Conservation (phyloP, 2,888 invertebrate species). For the Ferrisia virgata region DNA sequence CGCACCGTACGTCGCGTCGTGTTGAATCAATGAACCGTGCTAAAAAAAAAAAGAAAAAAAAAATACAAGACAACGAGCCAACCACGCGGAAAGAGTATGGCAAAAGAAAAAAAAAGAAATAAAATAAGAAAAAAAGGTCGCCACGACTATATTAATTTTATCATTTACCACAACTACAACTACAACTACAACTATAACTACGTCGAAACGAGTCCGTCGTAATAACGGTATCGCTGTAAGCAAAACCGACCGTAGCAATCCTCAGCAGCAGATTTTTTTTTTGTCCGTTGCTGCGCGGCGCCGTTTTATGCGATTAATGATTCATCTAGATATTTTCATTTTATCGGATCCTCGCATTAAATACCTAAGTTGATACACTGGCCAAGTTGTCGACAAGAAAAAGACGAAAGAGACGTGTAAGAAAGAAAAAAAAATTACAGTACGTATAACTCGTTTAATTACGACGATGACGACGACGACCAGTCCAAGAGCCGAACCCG, state of each 20-base stretch:
- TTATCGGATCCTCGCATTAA: not conserved
- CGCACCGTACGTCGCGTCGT: too few relatives aligned
- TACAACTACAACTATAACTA: too few relatives aligned
- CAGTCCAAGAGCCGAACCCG: too few relatives aligned
- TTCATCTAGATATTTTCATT: not conserved
- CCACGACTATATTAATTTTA: slow-evolving; percentile 7
- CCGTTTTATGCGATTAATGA: not conserved
- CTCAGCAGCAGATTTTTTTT: not conserved
- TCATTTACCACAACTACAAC: not conserved
- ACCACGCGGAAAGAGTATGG: not conserved
- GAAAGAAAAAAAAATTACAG: not conserved
- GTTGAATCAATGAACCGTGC: slow-evolving; percentile 17
- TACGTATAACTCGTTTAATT: slow-evolving; percentile 7
- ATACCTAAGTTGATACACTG: too few relatives aligned
- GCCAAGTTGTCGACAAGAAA: not conserved
- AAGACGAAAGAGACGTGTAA: not conserved
- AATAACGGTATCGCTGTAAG: not conserved
- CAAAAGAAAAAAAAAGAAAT: not conserved
- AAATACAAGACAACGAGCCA: not conserved
- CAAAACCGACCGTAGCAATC: not conserved
- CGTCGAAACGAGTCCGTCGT: not conserved
- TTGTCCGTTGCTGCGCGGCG: not conserved
- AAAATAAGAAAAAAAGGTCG: not conserved
- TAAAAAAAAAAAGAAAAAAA: not conserved
- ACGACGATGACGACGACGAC: too few relatives aligned